Conservation (phyloP, 2,888 invertebrate genomes). For the Malthinus seriepunctatus region DNA sequence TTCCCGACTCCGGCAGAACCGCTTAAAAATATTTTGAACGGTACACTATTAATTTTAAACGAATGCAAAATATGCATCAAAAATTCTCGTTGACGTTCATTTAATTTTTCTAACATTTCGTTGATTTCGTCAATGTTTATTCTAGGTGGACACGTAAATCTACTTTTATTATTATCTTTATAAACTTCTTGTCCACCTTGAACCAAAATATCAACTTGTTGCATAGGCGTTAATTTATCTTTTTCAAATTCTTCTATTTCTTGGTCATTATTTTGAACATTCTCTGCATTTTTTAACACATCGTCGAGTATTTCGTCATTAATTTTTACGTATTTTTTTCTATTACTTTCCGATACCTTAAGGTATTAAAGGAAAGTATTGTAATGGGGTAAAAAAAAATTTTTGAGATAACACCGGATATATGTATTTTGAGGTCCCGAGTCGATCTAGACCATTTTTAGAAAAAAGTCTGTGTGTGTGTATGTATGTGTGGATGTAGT, state of each 20-base stretch:
- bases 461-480: no score
- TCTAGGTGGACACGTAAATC: background rate
- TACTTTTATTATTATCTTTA: background rate
- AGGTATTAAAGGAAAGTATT: no score
- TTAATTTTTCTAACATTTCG: background rate
- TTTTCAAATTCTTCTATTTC: no score
- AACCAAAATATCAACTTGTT: background rate
- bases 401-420: no score
- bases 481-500: no score
- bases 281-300: background rate
- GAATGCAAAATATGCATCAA: conserved; percentile 8
- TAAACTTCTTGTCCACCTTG: background rate
- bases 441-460: no score
- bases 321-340: background rate
- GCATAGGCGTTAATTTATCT: background rate
- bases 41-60: background rate
- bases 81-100: conserved; percentile 12
- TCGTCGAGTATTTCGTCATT: background rate
- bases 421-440: no score
- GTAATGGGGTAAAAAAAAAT: no score
- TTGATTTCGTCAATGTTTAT: background rate
- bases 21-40: background rate
- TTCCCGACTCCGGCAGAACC: background rate
- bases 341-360: no score
- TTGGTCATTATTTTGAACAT: background rate